A percentile compares a stretch with the other conserved stretches of the same genome.
These are phyloP conservation scores for Danio jaintianensis DNA, from an alignment of 2,797 vertebrate species.

Conservation along the genomic window DNA sequence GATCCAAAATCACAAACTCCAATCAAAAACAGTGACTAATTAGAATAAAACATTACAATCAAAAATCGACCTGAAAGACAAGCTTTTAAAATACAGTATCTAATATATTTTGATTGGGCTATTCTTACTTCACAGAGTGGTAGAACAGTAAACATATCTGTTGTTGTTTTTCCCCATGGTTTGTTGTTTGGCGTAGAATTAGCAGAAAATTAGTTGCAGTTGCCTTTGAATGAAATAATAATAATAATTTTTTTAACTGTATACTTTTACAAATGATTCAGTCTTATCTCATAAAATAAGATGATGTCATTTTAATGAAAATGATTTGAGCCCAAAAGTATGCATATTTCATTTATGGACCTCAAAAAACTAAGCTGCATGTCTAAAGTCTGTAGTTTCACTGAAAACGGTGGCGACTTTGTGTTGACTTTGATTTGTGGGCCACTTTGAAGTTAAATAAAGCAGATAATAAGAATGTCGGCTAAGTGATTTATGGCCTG, in stretches of 20 bases:
- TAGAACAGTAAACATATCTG: neutral
- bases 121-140: neutral
- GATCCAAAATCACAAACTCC: constrained; percentile 5
- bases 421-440: constrained; percentile 50
- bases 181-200: constrained; percentile 18
- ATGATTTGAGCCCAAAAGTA: constrained; percentile 20
- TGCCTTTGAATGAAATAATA: neutral
- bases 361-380: constrained; percentile 16
- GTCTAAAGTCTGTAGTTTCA: constrained; percentile 17
- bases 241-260: neutral
- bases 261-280: neutral
- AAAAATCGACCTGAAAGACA: neutral
- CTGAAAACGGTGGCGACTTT: constrained; percentile 20
- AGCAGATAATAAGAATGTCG: constrained; percentile 44
- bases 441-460: constrained; percentile 45
- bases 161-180: constrained; percentile 5
- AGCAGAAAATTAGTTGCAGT: neutral
- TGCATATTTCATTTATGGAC: constrained; percentile 17
- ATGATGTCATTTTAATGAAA: neutral
- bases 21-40: neutral
- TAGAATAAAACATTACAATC: neutral
- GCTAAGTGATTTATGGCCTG: constrained; percentile 33
- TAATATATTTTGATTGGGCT: neutral
- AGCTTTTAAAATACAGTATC: neutral
- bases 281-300: neutral